Base-by-base conservation (phyloP, 1,140 invertebrate species). In the Drosophila athabasca region DNA sequence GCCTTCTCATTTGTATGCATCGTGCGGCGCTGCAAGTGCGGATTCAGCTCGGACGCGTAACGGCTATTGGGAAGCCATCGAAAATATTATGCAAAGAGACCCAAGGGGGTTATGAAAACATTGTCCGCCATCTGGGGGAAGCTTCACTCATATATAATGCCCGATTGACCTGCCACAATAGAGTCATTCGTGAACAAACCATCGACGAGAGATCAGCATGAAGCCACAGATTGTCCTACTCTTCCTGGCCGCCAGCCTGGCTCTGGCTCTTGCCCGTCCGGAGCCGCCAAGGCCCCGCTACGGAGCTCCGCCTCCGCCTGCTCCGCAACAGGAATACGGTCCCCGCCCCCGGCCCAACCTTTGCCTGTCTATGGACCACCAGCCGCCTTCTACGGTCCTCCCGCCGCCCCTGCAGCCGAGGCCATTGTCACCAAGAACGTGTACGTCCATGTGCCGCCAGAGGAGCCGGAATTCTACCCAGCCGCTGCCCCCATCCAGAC, bases 401-500 rank as follows among this genome's bases (percentile, higher is more conserved):
- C 90, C 9, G 60, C 73, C 2, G 68, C 73, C 13, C 66, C 45
- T 17, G 65, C 62, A 1, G 61, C 68, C 22, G 90, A 91, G 59
- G 65, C 90, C 0, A 66, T 95, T 2, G 93, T 96, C 22, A 95
- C 95, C 76, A 96, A 95, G 81, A 95, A 95, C 83, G 95, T 96
- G 0, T 95, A 96, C 87, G 95, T 96, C 1, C 95, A 96, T 84
- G 95, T 96, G 46, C 95, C 95, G 54, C 95, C 95, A 11, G 95
- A 95, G 80, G 95, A 96, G 81, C 94, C 94, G 0, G 93, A 94
- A 31, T 45, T 72, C 15, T 90, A 83, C 57, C 76, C 82, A 1
- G 70, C 79, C 2, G 52, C 88, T 0, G 54, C 79, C n/a, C 85
- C 90, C 48, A 90, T 92, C 22, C 82, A 91, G 44, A 90, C 85